phyloP scores from a whole-genome alignment of 2,888 invertebrate species.

The Malthinus flaveolus region DNA sequence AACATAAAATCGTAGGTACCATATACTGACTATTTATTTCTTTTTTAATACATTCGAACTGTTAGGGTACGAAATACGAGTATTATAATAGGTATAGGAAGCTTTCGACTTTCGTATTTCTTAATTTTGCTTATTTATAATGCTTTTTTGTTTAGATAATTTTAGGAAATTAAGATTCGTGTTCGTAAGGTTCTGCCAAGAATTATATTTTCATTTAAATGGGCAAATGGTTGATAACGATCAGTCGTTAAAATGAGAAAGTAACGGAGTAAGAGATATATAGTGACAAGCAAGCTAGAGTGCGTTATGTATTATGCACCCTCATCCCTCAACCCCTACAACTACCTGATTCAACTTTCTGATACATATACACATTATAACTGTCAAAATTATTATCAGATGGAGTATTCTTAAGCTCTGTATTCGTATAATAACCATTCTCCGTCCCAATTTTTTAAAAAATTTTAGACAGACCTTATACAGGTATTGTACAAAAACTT shows the following conservation, averaged over 20 bases:
- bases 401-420: conserved; percentile 18
- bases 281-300: conserved; percentile 39
- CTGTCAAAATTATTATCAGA: conserved; percentile 36
- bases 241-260: conserved; percentile 48
- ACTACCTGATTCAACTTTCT: conserved; percentile 36
- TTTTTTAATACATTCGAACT: neutral
- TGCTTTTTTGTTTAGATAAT: conserved; percentile 1
- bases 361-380: conserved; percentile 37
- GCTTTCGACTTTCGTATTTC: neutral
- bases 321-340: conserved; percentile 35
- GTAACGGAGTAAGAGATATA: conserved; percentile 44
- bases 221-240: conserved; percentile 46
- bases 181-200: conserved; percentile 24
- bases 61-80: no score
- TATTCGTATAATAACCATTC: neutral
- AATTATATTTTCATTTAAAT: conserved; percentile 44
- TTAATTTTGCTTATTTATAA: neutral
- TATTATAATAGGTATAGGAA: no score
- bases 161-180: conserved; percentile 6
- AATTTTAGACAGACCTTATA: no score
- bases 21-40: neutral
- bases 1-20: conserved; percentile 2
- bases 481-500: no score
- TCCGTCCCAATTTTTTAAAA: no score
- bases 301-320: conserved; percentile 40